Conservation (phyloP, 2,113 vertebrate genomes). For the Porphyrio hochstetteri region DNA sequence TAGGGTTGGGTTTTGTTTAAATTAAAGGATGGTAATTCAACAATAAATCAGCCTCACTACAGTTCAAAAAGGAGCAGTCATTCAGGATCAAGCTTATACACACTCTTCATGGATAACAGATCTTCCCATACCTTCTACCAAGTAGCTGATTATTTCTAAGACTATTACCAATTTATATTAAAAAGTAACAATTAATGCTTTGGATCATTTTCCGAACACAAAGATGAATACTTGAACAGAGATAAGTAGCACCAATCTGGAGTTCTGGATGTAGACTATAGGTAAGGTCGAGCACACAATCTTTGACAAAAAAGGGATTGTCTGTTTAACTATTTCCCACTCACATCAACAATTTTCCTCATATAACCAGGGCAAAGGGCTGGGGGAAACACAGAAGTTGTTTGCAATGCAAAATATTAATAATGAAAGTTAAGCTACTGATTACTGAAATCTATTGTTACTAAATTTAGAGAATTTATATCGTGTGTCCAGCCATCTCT, state of each 20-base stretch:
- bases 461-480: conserved; percentile 32
- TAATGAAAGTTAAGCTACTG: conserved; percentile 12
- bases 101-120: background rate
- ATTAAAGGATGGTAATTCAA: background rate
- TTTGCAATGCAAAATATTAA: background rate
- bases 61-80: background rate
- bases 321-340: background rate
- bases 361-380: background rate
- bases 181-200: background rate
- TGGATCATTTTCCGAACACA: background rate
- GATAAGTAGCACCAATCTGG: background rate
- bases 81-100: background rate
- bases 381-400: background rate
- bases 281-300: background rate
- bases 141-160: background rate
- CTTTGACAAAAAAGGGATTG: background rate
- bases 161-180: background rate
- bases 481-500: conserved; percentile 10
- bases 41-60: background rate
- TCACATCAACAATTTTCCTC: background rate
- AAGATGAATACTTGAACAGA: background rate
- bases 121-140: background rate
- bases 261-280: background rate
- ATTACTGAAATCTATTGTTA: conserved; percentile 1
- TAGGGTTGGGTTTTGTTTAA: background rate